These are phyloP conservation scores for Timandra comae DNA, from an alignment of 2,888 invertebrate genomes.

Conservation along the genomic window DNA sequence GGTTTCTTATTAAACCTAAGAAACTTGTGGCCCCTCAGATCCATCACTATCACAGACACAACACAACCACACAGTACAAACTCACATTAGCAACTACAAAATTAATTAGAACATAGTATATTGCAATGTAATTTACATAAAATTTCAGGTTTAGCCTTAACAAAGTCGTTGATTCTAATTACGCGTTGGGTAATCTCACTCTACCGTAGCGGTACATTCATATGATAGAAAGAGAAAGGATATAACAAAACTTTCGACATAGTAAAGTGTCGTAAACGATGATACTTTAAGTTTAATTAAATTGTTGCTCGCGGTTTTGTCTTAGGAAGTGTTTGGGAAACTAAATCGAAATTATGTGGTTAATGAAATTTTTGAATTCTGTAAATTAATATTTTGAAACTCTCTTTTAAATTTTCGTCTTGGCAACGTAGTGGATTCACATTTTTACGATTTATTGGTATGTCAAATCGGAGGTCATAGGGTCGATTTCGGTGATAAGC, in stretches of 20 bases:
- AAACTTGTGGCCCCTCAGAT: slow-evolving; percentile 51
- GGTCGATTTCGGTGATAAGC: too few species aligned
- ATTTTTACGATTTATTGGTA: too few species aligned
- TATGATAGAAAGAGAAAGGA: slow-evolving; percentile 40
- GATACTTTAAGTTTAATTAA: slow-evolving; percentile 37
- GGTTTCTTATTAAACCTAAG: slow-evolving; percentile 48
- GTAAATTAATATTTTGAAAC: too few species aligned
- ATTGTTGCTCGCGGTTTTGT: slow-evolving; percentile 18
- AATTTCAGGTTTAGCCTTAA: slow-evolving; percentile 72
- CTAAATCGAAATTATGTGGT: too few species aligned
- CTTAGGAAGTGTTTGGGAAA: background rate
- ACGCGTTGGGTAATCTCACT: slow-evolving; percentile 49
- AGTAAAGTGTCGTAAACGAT: slow-evolving; percentile 44
- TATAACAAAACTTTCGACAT: slow-evolving; percentile 45
- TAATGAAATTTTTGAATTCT: too few species aligned
- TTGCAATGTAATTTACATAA: slow-evolving; percentile 71
- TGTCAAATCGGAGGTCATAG: too few species aligned
- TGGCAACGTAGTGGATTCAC: too few species aligned
- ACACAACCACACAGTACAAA: slow-evolving; percentile 61
- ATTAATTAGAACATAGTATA: slow-evolving; percentile 60
- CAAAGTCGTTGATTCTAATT: slow-evolving; percentile 55
- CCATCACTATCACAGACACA: too few species aligned
- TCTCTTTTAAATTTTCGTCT: too few species aligned
- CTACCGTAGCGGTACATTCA: slow-evolving; percentile 33
- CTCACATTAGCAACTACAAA: slow-evolving; percentile 54